Base-by-base conservation (phyloP, 1,140 invertebrate genomes). In the Drosophila mauritiana region DNA sequence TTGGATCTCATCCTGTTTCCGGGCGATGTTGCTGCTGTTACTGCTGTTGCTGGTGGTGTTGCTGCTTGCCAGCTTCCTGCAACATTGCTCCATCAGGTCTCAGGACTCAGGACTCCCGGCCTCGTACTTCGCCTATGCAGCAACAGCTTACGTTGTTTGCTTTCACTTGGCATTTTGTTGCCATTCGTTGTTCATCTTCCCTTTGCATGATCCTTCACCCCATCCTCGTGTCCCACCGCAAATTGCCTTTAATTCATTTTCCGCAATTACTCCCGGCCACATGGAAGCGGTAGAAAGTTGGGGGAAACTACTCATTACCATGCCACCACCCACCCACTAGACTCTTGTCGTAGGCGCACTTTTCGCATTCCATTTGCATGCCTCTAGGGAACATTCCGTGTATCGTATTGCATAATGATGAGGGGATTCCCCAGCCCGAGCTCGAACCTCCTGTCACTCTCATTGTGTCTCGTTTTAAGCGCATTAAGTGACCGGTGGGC, bases 231-330 rank as follows among this genome's bases (percentile, higher is more conserved):
- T 45, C 37, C 37, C 65, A 37, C 73, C 73, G 48, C 79, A 83
- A 83, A 83, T 83, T 83, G 80, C 80, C 80, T 83, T 83, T 83
- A 83, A 83, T 83, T 83, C 80, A 83, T 83, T 83, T 83, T 78
- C 80, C 80, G 80, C 80, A 83, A 83, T 83, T 83, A 83, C 80
- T 78, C 64, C 56, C 48, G 80, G 74, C 79, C 49, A 34, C 58
- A 58, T 37, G 37, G 7, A 36, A 25, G 46, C 25, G 25, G 39
- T 36, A 20, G 17, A 58, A 57, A 17, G 36, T 17, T 25, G 39
- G 36, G 25, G 31, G 58, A 54, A 58, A 51, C 48, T 46, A 43
- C 79, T 81, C 79, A 81, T 81, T 81, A 81, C 53, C 78, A 81
- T 81, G 65, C 46, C 46, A 49, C 40, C 27, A 12, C 12, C 34